Percentiles rank a stretch among this genome's conserved stretches.
Evolutionary conservation across 2,113 vertebrate genomes (phyloP).

Genomic region (Cricetomys ansorgei): DNA sequence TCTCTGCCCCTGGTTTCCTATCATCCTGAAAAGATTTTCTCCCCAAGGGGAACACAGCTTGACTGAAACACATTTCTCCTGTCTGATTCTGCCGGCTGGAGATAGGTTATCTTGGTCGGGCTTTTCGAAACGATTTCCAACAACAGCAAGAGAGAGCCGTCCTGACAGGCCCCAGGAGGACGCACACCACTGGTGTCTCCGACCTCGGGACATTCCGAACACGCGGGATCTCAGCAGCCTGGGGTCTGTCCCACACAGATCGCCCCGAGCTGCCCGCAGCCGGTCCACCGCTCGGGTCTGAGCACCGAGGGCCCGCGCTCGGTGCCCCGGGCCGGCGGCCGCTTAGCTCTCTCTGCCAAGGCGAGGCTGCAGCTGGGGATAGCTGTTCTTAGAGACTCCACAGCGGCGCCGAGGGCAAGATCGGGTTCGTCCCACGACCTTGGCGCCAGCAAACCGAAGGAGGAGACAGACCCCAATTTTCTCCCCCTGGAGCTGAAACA

Average conservation of each 20-base stretch:
- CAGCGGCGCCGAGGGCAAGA: constrained; percentile 21
- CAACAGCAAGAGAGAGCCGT: background rate
- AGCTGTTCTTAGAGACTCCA: constrained; percentile 37
- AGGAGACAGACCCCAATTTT: constrained; percentile 73
- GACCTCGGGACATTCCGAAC: accelerated
- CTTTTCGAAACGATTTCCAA: constrained; percentile 14
- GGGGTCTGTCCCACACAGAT: background rate
- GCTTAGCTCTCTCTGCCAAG: background rate
- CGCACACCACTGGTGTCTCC: background rate
- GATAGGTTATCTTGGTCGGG: background rate
- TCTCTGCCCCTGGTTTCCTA: background rate
- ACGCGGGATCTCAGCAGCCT: background rate
- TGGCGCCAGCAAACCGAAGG: constrained; percentile 68
- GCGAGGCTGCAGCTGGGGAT: background rate
- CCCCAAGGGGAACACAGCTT: background rate
- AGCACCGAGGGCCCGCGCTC: background rate
- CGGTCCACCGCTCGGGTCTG: accelerated
- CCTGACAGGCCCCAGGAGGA: background rate
- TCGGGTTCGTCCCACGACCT: constrained; percentile 74
- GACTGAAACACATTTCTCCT: constrained; percentile 16
- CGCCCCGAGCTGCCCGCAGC: background rate
- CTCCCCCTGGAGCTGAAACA: constrained; percentile 69
- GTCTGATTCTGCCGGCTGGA: background rate
- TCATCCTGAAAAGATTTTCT: constrained; percentile 31
- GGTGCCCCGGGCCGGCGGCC: background rate